Percentiles rank a stretch among this genome's conserved stretches.
These are phyloP conservation scores for Hippopotamyrus pictus DNA, from an alignment of 2,797 vertebrate species.

Conservation along the genomic window DNA sequence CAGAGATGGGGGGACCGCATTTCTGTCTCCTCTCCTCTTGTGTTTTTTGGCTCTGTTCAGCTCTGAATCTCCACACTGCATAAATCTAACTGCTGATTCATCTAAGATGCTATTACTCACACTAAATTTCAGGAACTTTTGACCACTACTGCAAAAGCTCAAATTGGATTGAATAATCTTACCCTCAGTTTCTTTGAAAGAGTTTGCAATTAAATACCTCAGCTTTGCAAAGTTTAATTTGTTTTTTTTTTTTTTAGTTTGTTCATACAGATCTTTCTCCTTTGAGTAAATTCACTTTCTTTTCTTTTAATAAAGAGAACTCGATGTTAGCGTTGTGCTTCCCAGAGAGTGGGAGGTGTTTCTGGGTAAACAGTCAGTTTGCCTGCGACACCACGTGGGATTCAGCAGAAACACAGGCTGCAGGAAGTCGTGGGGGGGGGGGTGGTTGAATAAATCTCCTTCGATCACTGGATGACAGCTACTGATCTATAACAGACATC, in stretches of 20 bases:
- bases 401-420: neutral
- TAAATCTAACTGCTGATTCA: neutral
- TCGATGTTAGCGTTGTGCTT: neutral
- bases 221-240: neutral
- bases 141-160: neutral
- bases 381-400: neutral
- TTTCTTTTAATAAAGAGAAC: conserved; percentile 1
- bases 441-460: neutral
- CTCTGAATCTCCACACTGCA: neutral
- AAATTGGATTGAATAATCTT: neutral
- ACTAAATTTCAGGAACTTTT: neutral
- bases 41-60: neutral
- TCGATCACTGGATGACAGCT: neutral
- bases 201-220: neutral
- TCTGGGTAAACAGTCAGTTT: conserved; percentile 9
- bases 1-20: neutral
- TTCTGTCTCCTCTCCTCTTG: neutral
- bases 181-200: neutral
- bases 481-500: neutral
- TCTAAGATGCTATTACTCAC: neutral
- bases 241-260: neutral
- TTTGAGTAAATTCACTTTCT: conserved; percentile 15
- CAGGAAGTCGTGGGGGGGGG: neutral
- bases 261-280: neutral
- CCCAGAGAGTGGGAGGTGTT: neutral